phyloP scores from a whole-genome alignment of 2,113 vertebrate genomes.

The Rhynchomys soricoides region DNA sequence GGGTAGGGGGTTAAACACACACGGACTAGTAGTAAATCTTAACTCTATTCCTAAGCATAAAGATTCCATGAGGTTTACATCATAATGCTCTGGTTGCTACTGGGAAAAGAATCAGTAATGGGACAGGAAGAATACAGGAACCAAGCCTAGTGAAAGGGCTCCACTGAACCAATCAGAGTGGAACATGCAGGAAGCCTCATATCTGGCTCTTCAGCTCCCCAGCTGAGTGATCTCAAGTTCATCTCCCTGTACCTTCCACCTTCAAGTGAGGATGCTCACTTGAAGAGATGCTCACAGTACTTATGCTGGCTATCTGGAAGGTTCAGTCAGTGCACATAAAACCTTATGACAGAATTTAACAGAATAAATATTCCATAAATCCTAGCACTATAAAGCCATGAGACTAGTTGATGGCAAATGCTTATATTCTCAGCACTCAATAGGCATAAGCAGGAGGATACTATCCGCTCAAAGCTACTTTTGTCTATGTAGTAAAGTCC shows the following conservation, averaged over 20 bases:
- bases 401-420: not conserved
- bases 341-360: not conserved
- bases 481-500: not conserved
- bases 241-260: not conserved
- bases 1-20: not conserved
- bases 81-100: not conserved
- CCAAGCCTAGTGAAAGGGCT: not conserved
- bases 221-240: not conserved
- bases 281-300: not conserved
- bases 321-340: not conserved
- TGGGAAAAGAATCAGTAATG: not conserved
- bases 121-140: not conserved
- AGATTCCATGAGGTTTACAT: not conserved
- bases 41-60: not conserved
- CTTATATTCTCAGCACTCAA: not conserved
- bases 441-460: not conserved
- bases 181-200: not conserved
- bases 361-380: not conserved
- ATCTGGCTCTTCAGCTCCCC: not conserved
- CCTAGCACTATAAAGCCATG: not conserved
- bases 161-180: not conserved
- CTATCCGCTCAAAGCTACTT: not conserved
- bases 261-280: not conserved
- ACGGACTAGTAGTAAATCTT: not conserved
- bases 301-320: not conserved